Percentiles rank a stretch among this genome's conserved stretches.
These are phyloP conservation scores for Cepphus grylle DNA, from an alignment of 2,113 vertebrate genomes.

Conservation along the genomic window DNA sequence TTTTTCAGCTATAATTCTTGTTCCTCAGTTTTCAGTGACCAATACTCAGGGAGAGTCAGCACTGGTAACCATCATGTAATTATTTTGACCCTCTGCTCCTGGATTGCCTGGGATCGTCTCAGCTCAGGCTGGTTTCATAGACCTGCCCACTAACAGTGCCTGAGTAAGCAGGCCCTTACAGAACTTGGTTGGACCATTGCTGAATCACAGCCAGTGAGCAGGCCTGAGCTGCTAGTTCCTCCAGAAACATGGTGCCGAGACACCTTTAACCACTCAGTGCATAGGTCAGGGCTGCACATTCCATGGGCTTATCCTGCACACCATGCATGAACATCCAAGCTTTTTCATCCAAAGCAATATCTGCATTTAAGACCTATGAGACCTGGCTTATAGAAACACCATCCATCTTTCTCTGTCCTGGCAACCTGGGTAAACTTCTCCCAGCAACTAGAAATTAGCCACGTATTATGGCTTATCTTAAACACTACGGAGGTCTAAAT, in stretches of 20 bases:
- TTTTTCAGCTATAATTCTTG: not conserved
- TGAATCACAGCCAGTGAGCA: not conserved
- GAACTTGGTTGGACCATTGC: not conserved
- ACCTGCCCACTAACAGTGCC: not conserved
- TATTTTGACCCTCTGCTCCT: not conserved
- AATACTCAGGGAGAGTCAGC: not conserved
- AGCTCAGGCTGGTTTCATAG: not conserved
- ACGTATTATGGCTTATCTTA: not conserved
- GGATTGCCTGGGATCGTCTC: not conserved
- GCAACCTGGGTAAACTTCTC: not conserved
- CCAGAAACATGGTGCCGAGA: not conserved
- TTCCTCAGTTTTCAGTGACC: not conserved
- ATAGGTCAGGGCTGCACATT: not conserved
- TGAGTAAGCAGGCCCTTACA: not conserved
- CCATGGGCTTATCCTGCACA: not conserved
- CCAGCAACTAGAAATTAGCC: not conserved
- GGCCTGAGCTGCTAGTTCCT: not conserved
- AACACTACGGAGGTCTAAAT: not conserved
- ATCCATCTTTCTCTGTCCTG: not conserved
- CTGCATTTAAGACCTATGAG: not conserved
- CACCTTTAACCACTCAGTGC: fast-evolving
- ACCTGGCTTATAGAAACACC: not conserved
- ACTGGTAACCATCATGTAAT: not conserved
- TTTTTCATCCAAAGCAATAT: not conserved
- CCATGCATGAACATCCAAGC: not conserved